Evolutionary conservation across 2,888 invertebrate species (phyloP).

Genomic region (Mechanitis mazaeus): DNA sequence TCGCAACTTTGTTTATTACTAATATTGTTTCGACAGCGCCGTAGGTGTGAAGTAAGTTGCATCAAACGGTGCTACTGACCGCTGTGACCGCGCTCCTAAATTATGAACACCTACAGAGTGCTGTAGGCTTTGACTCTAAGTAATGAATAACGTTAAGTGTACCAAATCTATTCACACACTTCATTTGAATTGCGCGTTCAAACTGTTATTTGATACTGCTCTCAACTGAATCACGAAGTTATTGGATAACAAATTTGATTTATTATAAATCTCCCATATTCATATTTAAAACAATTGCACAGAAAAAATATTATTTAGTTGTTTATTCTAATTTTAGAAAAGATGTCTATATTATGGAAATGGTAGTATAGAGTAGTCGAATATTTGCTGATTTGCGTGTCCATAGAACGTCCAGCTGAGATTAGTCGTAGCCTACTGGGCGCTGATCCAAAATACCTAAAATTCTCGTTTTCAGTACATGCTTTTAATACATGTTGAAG

Average conservation of each 20-base stretch:
- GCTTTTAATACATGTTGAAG: constrained; percentile 17
- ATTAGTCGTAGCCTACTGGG: constrained; percentile 27
- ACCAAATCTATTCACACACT: no score
- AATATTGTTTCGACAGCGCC: constrained; percentile 37
- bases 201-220: no score
- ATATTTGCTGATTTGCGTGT: constrained; percentile 15
- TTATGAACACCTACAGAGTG: constrained; percentile 22
- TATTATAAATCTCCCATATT: no score
- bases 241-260: no score
- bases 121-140: constrained; percentile 20
- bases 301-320: no score
- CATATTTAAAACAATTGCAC: no score
- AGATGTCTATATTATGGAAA: neutral
- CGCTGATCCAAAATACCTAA: constrained; percentile 25
- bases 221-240: no score
- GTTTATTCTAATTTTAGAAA: no score
- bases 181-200: no score
- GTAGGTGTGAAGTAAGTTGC: constrained; percentile 66
- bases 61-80: constrained; percentile 40
- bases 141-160: neutral
- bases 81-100: constrained; percentile 21
- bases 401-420: constrained; percentile 12
- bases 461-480: constrained; percentile 18
- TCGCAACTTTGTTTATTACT: constrained; percentile 12
- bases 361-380: constrained; percentile 10